A percentile compares a stretch with the other conserved stretches of the same genome.
phyloP scores from a whole-genome alignment of 2,888 invertebrate species.

The Busseola fusca region DNA sequence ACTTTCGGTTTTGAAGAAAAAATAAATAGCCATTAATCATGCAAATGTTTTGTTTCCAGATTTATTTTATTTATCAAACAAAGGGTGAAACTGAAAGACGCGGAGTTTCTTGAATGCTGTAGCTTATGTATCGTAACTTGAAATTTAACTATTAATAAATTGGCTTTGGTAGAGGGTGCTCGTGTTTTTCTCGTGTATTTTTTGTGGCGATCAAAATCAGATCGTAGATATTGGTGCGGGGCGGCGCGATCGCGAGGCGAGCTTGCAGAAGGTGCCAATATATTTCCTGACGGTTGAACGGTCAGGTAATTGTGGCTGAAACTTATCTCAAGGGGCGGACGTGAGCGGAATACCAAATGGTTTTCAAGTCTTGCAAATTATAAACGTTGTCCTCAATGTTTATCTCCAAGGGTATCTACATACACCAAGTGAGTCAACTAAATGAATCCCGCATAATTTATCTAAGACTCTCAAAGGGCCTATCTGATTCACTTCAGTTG shows the following conservation, averaged over 20 bases:
- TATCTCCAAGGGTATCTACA: conserved; percentile 52
- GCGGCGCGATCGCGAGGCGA: conserved; percentile 66
- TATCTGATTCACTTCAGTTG: conserved; percentile 23
- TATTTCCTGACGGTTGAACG: conserved; percentile 87
- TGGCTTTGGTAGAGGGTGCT: conserved; percentile 60
- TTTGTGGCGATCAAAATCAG: conserved; percentile 72
- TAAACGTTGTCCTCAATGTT: conserved; percentile 75
- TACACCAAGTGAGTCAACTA: conserved; percentile 36
- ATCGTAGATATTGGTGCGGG: conserved; percentile 78
- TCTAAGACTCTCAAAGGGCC: conserved; percentile 9
- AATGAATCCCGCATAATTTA: conserved; percentile 47
- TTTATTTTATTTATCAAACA: conserved; percentile 71
- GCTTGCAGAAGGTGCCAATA: conserved; percentile 86
- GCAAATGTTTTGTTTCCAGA: conserved; percentile 73
- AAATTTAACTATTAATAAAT: conserved; percentile 68
- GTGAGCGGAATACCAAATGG: conserved; percentile 84
- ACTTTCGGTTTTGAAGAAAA: conserved; percentile 74
- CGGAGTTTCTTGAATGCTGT: conserved; percentile 45
- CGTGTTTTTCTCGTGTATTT: conserved; percentile 63
- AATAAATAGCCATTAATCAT: conserved; percentile 81
- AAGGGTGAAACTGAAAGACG: conserved; percentile 64
- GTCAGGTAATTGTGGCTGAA: conserved; percentile 88
- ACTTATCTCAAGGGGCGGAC: conserved; percentile 86
- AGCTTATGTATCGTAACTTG: conserved; percentile 64
- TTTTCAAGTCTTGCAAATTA: conserved; percentile 82